Base-by-base conservation (phyloP, 37 sponge, comb jelly and placozoan genomes). In the Theonella swinhoei region DNA sequence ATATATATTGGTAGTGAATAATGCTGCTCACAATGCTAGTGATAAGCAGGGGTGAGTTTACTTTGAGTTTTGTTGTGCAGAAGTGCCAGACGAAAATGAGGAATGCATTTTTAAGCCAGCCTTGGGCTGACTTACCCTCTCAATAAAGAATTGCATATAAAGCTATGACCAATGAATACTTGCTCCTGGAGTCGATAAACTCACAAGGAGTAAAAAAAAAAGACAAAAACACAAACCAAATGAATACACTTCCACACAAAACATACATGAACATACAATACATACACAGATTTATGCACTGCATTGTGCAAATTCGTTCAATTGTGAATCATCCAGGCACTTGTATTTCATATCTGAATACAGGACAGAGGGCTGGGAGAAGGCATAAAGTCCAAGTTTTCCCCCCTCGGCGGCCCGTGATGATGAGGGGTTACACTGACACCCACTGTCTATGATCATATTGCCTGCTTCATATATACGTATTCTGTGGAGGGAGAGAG, bases 311-410 rank as follows among this genome's bases (percentile, higher is more conserved):
- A 83, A 33, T 63, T 42, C 8, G 24, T 64, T 24, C 29, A 67
- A 19, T 32, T 79, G 69, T 39, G 0, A 4, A 8, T 22, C 39
- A 26, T 37, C 17, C 30, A 79, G 66, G 23, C 87, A 79, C 23
- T 58, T 72, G 74, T 71, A 72, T 39, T 39, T 72, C n/a, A 86
- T 23, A 47, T 79, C 71, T 2, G 87, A 79, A 35, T 38, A 96
- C n/a, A 87, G 84, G 31, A 94, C 87, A 0, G 76, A 26, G 14
- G 42, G 70, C 66, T 96, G 97, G 1, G 80, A 85, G 85, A 94
- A 93, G 38, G 85, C 91, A 60, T 75, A 96, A 43, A 91, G 39
- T 1, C 97, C 97, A 8, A 94, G 66, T 69, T 74, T 82, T 25
- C 97, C 97, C 19, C 97, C 97, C 62, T 78, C 79, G 42, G 90